A percentile compares a stretch with the other conserved stretches of the same genome.
phyloP scores from a whole-genome alignment of 1,140 invertebrate genomes.

The Penaeus indicus region DNA sequence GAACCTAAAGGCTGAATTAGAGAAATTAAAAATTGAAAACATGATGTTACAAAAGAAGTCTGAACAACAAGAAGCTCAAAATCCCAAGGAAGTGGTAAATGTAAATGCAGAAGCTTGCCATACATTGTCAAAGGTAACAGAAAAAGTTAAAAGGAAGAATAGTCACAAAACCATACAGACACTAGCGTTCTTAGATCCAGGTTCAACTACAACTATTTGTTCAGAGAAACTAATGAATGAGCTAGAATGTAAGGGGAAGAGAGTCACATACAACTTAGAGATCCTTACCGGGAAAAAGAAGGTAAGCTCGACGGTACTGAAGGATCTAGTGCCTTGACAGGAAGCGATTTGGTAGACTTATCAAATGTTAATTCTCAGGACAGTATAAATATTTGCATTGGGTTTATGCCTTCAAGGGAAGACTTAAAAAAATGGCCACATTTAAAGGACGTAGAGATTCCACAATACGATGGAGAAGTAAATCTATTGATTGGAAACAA shows the following conservation, averaged over 20 bases:
- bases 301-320: background rate
- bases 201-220: too few relatives aligned
- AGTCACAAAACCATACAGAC: background rate
- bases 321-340: slow-evolving; percentile 2
- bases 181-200: background rate
- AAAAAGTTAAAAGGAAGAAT: background rate
- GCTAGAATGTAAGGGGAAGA: slow-evolving; percentile 12
- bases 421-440: background rate
- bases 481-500: background rate
- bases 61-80: too few relatives aligned
- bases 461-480: background rate
- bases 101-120: too few relatives aligned
- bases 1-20: too few relatives aligned
- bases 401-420: slow-evolving; percentile 7
- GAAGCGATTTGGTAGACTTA: background rate
- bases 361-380: background rate
- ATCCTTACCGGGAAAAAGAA: background rate
- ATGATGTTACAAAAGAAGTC: too few relatives aligned
- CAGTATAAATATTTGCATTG: background rate
- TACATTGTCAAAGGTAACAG: background rate
- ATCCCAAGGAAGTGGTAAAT: too few relatives aligned
- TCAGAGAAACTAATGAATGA: background rate
- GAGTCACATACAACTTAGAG: background rate
- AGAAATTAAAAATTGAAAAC: too few relatives aligned
- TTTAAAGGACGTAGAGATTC: background rate